Percentiles rank a stretch among this genome's conserved stretches.
Evolutionary conservation across 2,888 invertebrate species (phyloP).

Genomic region (Arctia plantaginis): DNA sequence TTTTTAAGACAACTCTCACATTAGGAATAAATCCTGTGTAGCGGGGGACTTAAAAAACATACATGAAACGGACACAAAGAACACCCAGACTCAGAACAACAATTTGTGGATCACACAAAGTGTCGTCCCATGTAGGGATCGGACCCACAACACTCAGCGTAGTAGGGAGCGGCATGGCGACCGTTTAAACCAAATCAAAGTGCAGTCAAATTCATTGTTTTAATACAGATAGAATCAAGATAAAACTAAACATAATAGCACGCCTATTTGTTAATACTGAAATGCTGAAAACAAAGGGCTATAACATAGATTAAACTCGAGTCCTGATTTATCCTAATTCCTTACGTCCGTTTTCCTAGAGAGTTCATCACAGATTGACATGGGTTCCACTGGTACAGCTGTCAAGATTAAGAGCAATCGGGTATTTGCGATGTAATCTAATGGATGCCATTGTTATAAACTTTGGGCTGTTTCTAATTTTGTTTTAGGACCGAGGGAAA

Average conservation of each 20-base stretch:
- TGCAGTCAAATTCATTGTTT: no score
- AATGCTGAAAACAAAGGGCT: conserved; percentile 12
- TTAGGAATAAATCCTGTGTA: no score
- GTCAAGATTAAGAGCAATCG: conserved; percentile 33
- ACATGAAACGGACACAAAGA: no score
- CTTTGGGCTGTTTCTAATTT: conserved; percentile 21
- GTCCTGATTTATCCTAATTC: conserved; percentile 24
- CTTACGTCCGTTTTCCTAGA: conserved; percentile 29
- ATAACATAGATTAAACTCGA: conserved; percentile 18
- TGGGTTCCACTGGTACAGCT: conserved; percentile 36
- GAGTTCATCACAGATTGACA: conserved; percentile 35
- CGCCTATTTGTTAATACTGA: neutral
- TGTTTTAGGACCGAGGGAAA: neutral
- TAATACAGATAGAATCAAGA: neutral
- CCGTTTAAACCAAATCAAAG: no score
- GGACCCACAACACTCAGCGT: no score
- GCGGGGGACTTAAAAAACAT: no score
- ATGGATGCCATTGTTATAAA: conserved; percentile 23
- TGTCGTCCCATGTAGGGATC: no score
- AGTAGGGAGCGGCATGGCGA: no score
- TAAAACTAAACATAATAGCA: neutral
- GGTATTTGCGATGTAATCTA: conserved; percentile 26
- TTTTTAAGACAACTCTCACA: no score
- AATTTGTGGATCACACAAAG: no score
- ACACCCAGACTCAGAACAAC: no score